Conservation (phyloP, 2,888 invertebrate genomes). For the Uropetala carovei region DNA sequence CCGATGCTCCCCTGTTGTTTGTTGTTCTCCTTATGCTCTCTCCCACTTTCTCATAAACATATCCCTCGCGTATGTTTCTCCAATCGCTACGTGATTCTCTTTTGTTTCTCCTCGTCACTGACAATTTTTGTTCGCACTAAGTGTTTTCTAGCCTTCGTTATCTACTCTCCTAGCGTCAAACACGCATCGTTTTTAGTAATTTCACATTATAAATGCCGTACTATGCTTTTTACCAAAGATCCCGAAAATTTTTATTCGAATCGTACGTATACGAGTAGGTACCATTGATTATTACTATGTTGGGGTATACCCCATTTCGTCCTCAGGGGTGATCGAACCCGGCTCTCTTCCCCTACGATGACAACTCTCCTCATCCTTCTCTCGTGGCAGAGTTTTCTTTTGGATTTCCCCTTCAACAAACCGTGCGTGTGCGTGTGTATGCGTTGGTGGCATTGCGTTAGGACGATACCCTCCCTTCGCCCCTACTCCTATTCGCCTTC, state of each 20-base stretch:
- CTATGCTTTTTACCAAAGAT: too few species aligned
- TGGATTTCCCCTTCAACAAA: background rate
- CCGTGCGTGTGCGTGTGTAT: background rate
- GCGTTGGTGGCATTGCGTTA: background rate
- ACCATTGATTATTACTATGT: too few species aligned
- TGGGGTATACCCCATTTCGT: too few species aligned
- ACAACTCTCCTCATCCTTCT: background rate
- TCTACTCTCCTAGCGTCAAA: too few species aligned
- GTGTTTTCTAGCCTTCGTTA: background rate
- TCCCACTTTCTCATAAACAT: background rate
- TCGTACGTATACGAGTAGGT: too few species aligned
- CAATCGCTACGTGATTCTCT: background rate
- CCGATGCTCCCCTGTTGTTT: background rate
- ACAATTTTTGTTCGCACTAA: too few species aligned
- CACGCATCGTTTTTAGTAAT: too few species aligned
- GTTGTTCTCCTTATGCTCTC: background rate
- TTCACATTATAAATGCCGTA: too few species aligned
- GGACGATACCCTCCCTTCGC: background rate
- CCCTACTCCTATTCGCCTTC: background rate
- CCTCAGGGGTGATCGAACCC: conserved; percentile 26
- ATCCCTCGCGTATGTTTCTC: background rate
- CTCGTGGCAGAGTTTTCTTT: background rate
- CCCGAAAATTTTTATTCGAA: too few species aligned
- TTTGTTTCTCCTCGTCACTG: background rate
- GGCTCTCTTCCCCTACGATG: background rate